These are phyloP conservation scores for Drosophila ustulata DNA, from an alignment of 2,888 invertebrate genomes.

Conservation along the genomic window DNA sequence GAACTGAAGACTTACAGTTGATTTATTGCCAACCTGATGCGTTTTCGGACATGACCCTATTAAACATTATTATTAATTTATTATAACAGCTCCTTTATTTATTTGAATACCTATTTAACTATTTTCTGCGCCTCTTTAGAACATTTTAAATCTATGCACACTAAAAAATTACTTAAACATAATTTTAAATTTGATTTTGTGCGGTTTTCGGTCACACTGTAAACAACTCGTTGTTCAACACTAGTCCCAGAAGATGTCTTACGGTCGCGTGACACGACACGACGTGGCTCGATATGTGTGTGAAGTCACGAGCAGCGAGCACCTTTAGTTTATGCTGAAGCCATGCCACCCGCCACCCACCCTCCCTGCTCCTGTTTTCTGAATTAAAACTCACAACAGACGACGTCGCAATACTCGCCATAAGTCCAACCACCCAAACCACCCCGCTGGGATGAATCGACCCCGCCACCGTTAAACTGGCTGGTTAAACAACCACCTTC, in stretches of 20 bases:
- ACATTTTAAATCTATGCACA: too few species aligned
- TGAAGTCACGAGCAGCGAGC: conserved; percentile 17
- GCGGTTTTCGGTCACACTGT: background rate
- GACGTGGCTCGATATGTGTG: background rate
- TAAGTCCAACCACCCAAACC: conserved; percentile 52
- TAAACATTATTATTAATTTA: too few species aligned
- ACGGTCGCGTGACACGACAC: conserved; percentile 4
- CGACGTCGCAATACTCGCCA: conserved; percentile 47
- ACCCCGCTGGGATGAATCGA: conserved; percentile 38
- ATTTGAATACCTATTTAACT: too few species aligned
- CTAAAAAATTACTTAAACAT: too few species aligned
- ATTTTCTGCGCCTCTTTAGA: too few species aligned
- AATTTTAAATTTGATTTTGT: background rate
- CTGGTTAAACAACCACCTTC: conserved; percentile 63
- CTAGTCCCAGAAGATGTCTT: background rate
- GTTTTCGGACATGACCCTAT: too few species aligned
- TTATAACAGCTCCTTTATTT: too few species aligned
- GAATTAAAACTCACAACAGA: conserved; percentile 54
- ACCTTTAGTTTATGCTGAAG: conserved; percentile 38
- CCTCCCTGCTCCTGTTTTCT: conserved; percentile 39
- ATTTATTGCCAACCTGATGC: too few species aligned
- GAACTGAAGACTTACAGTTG: too few species aligned
- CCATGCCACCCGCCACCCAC: conserved; percentile 39
- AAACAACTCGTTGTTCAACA: background rate
- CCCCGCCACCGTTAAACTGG: conserved; percentile 21